These are phyloP conservation scores for Anarsia innoxiella DNA, from an alignment of 2,888 invertebrate genomes.

Conservation along the genomic window DNA sequence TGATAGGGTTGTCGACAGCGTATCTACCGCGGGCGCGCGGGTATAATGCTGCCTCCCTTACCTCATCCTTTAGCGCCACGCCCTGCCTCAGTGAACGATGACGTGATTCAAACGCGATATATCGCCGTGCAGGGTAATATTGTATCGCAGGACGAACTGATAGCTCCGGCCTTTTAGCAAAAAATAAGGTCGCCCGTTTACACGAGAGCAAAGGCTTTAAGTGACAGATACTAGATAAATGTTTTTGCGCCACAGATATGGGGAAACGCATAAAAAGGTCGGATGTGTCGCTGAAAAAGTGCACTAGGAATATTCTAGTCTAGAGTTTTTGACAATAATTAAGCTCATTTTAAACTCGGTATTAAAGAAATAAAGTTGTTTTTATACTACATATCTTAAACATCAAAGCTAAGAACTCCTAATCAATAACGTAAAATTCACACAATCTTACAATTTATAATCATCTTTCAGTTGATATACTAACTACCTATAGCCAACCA, in stretches of 20 bases:
- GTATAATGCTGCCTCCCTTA: slow-evolving; percentile 42
- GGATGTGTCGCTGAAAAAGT: slow-evolving; percentile 37
- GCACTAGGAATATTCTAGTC: too few relatives aligned
- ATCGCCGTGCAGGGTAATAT: slow-evolving; percentile 64
- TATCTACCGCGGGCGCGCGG: slow-evolving; percentile 36
- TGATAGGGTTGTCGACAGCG: slow-evolving; percentile 26
- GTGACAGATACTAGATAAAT: slow-evolving; percentile 73
- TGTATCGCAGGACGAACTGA: slow-evolving; percentile 61
- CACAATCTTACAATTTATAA: too few relatives aligned
- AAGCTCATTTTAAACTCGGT: too few relatives aligned
- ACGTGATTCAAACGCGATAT: slow-evolving; percentile 64
- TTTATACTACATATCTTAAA: too few relatives aligned
- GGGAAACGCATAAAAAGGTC: slow-evolving; percentile 48
- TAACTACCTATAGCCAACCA: too few relatives aligned
- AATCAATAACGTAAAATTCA: too few relatives aligned
- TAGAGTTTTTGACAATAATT: too few relatives aligned
- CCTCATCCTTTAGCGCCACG: slow-evolving; percentile 49
- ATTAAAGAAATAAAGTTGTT: too few relatives aligned
- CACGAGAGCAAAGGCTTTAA: slow-evolving; percentile 68
- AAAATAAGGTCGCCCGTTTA: slow-evolving; percentile 71
- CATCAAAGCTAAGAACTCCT: too few relatives aligned
- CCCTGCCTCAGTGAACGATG: slow-evolving; percentile 56
- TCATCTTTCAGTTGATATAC: too few relatives aligned
- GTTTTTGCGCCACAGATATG: slow-evolving; percentile 64
- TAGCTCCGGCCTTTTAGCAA: slow-evolving; percentile 63